Percentiles rank a stretch among this genome's conserved stretches.
Evolutionary conservation across 2,113 vertebrate species (phyloP).

Genomic region (human (Homo sapiens)): GRCh38 chr4:150231001-150231500

Average conservation of each 20-base stretch:
- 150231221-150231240: neutral
- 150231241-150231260: neutral
- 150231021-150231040: neutral
- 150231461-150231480: neutral
- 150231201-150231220: too few species aligned
- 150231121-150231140: neutral
- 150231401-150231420: neutral
- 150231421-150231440: neutral
- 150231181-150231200: neutral
- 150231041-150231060: neutral
- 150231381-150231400: too few species aligned
- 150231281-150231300: neutral
- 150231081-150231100: neutral
- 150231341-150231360: neutral
- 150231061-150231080: neutral
- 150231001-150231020: neutral
- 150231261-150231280: neutral
- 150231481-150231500: neutral
- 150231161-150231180: neutral
- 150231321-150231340: neutral
- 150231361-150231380: neutral
- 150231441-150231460: neutral
- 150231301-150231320: neutral
- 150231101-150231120: neutral
- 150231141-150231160: neutral